Base-by-base conservation (phyloP, 2,888 invertebrate species). In the Nemurella pictetii region DNA sequence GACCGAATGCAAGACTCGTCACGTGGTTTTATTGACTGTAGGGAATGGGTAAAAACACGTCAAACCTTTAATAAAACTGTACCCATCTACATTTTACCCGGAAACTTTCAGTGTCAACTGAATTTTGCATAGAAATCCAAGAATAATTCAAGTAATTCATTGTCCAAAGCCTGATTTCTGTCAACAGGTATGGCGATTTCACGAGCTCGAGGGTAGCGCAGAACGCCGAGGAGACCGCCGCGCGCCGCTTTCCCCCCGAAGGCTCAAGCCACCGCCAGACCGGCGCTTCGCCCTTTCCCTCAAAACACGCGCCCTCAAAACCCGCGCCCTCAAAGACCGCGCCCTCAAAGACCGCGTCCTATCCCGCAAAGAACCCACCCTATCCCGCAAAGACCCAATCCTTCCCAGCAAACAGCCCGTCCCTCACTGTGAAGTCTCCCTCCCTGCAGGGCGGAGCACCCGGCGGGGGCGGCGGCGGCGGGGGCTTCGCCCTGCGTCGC, bases 401-500 rank as follows among this genome's bases (percentile, higher is more conserved):
- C n/a, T 20, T 15, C 26, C 75, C 25, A 80, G 78, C 12, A 81
- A 77, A 20, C 26, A 55, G 26, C 25, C 83, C 26, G 35, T 32
- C 35, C 83, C 36, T 26, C n/a, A 80, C 83, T 35, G 82, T 83
- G 27, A 75, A 12, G 85, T 9, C 29, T 35, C 15, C 25, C 36
- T n/a, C 84, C 75, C 0, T 80, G 55, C 80, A 30, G n/a, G 12
- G 20, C 36, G 20, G 73, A 82, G 15, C 35, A 73, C 30, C 26
- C 72, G 72, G 1, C 26, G 55, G 2, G 30, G 36, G 25, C 80
- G 80, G 28, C 85, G 73, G n/a, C 29, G 5, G 32, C 90, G 84
- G 92, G 91, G 0, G 89, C 90, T 94, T 94, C 89, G 89, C 94
- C 73, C 91, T 94, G 55, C 94, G 93, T 88, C 90, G 94, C 78